phyloP scores from a whole-genome alignment of 1,140 invertebrate genomes.

The Charaxes varanes region DNA sequence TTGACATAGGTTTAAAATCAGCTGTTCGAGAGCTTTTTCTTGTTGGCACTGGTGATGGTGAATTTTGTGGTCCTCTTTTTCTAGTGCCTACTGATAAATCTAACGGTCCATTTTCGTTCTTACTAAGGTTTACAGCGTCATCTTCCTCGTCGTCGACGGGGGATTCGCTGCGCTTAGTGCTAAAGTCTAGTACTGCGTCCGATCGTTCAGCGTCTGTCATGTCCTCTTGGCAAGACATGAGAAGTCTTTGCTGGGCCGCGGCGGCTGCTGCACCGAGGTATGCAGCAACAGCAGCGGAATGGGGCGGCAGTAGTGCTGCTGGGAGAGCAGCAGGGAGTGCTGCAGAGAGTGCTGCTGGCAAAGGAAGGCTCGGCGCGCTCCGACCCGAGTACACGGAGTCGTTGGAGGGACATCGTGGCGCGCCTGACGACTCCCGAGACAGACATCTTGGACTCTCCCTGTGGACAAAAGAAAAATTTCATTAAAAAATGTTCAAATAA shows the following conservation, averaged over 20 bases:
- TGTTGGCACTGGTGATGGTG: slow-evolving; percentile 76
- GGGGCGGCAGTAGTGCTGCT: slow-evolving; percentile 80
- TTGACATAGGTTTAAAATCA: slow-evolving; percentile 79
- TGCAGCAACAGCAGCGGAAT: slow-evolving; percentile 85
- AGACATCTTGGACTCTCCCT: slow-evolving; percentile 88
- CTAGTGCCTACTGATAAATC: slow-evolving; percentile 86
- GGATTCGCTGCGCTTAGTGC: slow-evolving; percentile 76
- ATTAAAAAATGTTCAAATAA: background rate
- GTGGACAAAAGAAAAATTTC: slow-evolving; percentile 65
- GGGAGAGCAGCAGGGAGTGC: slow-evolving; percentile 74
- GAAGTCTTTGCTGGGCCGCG: slow-evolving; percentile 82
- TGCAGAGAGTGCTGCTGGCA: slow-evolving; percentile 69
- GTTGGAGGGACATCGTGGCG: slow-evolving; percentile 79
- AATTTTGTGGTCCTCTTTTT: slow-evolving; percentile 80
- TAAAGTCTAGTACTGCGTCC: slow-evolving; percentile 84
- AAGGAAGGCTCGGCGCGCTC: slow-evolving; percentile 75
- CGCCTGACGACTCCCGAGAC: slow-evolving; percentile 84
- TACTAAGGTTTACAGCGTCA: slow-evolving; percentile 81
- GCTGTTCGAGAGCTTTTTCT: slow-evolving; percentile 79
- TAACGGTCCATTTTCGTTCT: slow-evolving; percentile 83
- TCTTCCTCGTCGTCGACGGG: slow-evolving; percentile 77
- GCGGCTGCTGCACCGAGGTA: slow-evolving; percentile 81
- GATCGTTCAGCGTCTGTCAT: slow-evolving; percentile 70
- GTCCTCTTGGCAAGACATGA: slow-evolving; percentile 84
- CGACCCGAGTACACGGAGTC: slow-evolving; percentile 81